Base-by-base conservation (phyloP, 2,888 invertebrate genomes). In the Tupiocoris notatus region DNA sequence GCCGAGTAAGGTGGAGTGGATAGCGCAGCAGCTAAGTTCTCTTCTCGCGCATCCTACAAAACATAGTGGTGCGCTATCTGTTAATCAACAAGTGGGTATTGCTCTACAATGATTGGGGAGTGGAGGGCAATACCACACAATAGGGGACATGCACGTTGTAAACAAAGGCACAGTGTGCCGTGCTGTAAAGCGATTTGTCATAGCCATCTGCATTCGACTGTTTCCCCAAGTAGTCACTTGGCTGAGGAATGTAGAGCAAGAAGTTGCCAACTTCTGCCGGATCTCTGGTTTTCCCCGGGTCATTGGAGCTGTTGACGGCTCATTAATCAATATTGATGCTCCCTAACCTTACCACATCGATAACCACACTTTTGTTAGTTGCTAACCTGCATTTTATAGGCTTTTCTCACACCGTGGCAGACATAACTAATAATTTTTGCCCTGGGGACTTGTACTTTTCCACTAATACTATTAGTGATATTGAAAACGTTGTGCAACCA, bases 231-330 rank as follows among this genome's bases (percentile, higher is more conserved):
- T 63, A n/a, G 63, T 63, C 23, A 63, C 63, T 22, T 2, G 21
- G 63, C 63, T 25, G 16, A 12, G 25, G 17, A n/a, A 64, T 24
- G 25, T 23, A 18, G 64, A 64, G 23, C 12, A 64, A 24, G 64
- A 64, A 17, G 64, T n/a, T 0, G 24, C 9, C 9, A 64, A 64
- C 24, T 64, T 64, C 17, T 64, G 17, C n/a, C 24, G n/a, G 1
- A 24, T 64, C 3, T 23, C 64, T 64, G n/a, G 64, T 64, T 64
- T 24, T 17, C 64, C 64, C 23, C 64, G 3, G 1, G 64, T 64
- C 7, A 24, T 23, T 64, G 64, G 64, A 24, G 64, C 17, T 1
- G 24, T 64, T 64, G 64, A 64, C 16, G 64, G 64, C 17, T 24
- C 24, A n/a, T n/a, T n/a, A n/a, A n/a, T n/a, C n/a, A n/a, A n/a